phyloP scores from a whole-genome alignment of 2,797 vertebrate species.

The Moxostoma hubbsi region DNA sequence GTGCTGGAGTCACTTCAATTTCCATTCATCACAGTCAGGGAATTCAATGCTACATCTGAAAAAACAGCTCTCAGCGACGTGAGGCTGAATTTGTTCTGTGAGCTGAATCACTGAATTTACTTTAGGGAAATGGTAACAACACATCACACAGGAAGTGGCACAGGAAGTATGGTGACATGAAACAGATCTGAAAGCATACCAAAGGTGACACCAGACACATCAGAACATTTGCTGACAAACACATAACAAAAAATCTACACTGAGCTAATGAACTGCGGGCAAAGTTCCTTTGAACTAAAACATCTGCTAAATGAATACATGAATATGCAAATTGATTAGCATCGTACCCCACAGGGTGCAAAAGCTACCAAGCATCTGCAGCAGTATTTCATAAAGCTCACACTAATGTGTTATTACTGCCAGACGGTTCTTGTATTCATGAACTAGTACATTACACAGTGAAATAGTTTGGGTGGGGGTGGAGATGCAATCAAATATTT shows the following conservation, averaged over 20 bases:
- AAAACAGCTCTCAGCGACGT: not conserved
- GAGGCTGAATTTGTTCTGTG: not conserved
- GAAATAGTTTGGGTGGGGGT: not conserved
- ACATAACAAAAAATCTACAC: too few relatives aligned
- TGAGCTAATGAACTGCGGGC: slow-evolving; percentile 28
- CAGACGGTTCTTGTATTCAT: slow-evolving; percentile 6
- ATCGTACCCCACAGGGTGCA: slow-evolving; percentile 16
- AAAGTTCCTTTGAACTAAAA: slow-evolving; percentile 37
- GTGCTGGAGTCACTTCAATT: slow-evolving; percentile 8
- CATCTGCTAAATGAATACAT: slow-evolving; percentile 44
- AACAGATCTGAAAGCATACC: not conserved
- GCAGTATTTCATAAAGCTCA: slow-evolving; percentile 21
- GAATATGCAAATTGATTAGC: slow-evolving; percentile 35
- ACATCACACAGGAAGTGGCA: slow-evolving; percentile 17
- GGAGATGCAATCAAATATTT: not conserved
- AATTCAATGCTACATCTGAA: not conserved
- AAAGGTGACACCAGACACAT: slow-evolving; percentile 4
- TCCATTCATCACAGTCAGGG: slow-evolving; percentile 11
- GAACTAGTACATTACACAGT: not conserved
- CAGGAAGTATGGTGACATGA: not conserved
- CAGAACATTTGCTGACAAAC: not conserved
- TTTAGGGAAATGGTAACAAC: not conserved
- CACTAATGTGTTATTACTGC: not conserved
- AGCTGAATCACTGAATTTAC: not conserved
- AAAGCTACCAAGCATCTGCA: slow-evolving; percentile 27